Evolutionary conservation across 2,797 vertebrate genomes (phyloP).

Genomic region (Glossophaga mutica): DNA sequence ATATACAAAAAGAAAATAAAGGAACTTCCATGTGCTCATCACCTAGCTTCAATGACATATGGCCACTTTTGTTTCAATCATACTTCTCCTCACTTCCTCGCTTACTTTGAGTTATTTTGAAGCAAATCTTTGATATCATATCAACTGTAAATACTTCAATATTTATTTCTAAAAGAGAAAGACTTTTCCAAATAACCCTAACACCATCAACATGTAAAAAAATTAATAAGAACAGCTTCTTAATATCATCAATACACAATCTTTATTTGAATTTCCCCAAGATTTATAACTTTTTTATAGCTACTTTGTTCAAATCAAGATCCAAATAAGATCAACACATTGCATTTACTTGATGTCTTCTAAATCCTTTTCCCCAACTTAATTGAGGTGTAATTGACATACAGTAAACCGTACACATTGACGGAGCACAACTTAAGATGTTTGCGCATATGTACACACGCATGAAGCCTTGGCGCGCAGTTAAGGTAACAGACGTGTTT

Average conservation of each 20-base stretch:
- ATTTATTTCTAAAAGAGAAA: slow-evolving; percentile 5
- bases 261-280: slow-evolving; percentile 3
- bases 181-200: neutral
- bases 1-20: neutral
- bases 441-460: neutral
- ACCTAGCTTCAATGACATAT: neutral
- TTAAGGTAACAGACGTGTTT: neutral
- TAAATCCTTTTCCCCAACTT: neutral
- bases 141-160: neutral
- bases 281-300: neutral
- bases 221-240: neutral
- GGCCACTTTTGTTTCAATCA: neutral
- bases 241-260: neutral
- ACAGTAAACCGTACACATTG: neutral
- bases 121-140: neutral
- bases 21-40: neutral
- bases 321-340: neutral
- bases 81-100: neutral
- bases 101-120: slow-evolving; percentile 32
- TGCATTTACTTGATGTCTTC: neutral
- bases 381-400: neutral
- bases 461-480: neutral
- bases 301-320: neutral
- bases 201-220: neutral
- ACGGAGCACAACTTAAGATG: neutral